A percentile compares a stretch with the other conserved stretches of the same genome.
Conservation (phyloP, 2,113 vertebrate species). For the Tenrec ecaudatus region DNA sequence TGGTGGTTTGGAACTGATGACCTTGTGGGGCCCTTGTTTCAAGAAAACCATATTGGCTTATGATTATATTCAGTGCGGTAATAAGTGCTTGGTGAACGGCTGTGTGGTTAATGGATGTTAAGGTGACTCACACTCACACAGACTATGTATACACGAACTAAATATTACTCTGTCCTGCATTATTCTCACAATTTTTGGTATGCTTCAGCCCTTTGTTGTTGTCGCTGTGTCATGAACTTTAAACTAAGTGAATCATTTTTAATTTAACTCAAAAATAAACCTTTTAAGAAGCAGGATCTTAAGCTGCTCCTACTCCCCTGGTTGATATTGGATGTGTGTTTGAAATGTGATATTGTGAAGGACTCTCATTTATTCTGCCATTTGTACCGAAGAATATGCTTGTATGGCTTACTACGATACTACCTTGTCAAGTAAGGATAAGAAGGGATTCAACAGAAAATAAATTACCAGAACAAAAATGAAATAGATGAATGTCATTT, state of each 20-base stretch:
- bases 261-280: neutral
- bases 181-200: neutral
- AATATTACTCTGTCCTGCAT: neutral
- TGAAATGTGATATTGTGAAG: fast-evolving
- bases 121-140: neutral
- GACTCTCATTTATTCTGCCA: neutral
- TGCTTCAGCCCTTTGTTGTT: neutral
- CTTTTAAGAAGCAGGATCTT: neutral
- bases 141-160: neutral
- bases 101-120: neutral
- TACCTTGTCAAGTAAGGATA: neutral
- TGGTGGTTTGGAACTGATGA: too few relatives aligned
- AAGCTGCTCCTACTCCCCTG: neutral
- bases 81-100: neutral
- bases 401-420: neutral
- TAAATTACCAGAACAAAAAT: neutral
- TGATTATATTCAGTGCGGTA: neutral
- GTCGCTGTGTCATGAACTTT: neutral
- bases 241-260: neutral
- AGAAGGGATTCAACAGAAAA: neutral
- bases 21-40: neutral
- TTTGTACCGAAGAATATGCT: neutral
- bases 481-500: neutral
- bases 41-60: neutral
- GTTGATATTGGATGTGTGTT: neutral